These are phyloP conservation scores for Myxocyprinus asiaticus DNA, from an alignment of 2,113 vertebrate species.

Conservation along the genomic window DNA sequence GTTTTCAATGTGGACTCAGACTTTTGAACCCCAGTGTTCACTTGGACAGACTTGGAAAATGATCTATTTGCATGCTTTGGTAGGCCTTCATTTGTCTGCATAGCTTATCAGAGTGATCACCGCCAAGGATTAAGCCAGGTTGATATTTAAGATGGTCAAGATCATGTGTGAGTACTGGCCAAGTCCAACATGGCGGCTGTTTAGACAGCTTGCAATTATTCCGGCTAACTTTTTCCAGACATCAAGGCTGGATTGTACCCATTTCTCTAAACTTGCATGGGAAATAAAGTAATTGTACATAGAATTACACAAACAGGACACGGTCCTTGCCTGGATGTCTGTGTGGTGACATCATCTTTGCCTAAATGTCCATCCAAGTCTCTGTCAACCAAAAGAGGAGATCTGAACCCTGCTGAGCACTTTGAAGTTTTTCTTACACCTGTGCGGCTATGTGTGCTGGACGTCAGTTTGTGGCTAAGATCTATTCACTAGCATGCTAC, in stretches of 20 bases:
- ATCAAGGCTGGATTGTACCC: constrained; percentile 32
- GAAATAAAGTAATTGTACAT: constrained; percentile 52
- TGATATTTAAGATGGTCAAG: constrained; percentile 29
- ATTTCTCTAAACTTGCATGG: constrained; percentile 42
- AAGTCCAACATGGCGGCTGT: constrained; percentile 36
- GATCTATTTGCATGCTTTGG: background rate
- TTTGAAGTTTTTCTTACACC: constrained; percentile 46
- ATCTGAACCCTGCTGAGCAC: constrained; percentile 9
- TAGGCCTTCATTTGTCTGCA: constrained; percentile 20
- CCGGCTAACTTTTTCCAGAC: constrained; percentile 54
- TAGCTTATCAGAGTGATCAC: constrained; percentile 6
- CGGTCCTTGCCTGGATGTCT: constrained; percentile 32
- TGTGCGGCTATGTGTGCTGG: constrained; percentile 2
- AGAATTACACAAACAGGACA: constrained; percentile 37
- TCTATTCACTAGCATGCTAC: background rate
- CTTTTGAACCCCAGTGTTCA: too few relatives aligned
- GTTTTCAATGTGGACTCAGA: too few relatives aligned
- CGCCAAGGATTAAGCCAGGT: constrained; percentile 24
- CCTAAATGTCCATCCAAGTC: constrained; percentile 37
- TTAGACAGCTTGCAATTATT: constrained; percentile 51
- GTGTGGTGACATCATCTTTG: constrained; percentile 36
- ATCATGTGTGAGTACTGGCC: constrained; percentile 26
- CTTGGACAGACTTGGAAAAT: background rate
- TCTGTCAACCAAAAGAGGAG: constrained; percentile 39
- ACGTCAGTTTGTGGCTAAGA: background rate